Percentiles rank a stretch among this genome's conserved stretches.
phyloP scores from a whole-genome alignment of 2,797 vertebrate genomes.

The Diglossa cyanea region DNA sequence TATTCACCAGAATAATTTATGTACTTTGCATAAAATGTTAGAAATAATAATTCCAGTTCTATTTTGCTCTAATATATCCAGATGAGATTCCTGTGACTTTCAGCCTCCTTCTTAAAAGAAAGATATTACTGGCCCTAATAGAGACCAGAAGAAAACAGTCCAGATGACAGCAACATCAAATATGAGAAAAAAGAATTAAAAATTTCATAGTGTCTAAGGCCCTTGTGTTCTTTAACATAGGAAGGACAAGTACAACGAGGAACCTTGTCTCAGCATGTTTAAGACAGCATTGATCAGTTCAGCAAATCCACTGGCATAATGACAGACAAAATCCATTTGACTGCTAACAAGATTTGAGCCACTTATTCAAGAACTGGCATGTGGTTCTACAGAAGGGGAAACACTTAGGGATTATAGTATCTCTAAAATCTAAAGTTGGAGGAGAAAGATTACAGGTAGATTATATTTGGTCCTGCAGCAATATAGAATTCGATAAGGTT shows the following conservation, averaged over 20 bases:
- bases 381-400: not conserved
- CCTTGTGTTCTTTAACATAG: not conserved
- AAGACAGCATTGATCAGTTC: not conserved
- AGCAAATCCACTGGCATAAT: not conserved
- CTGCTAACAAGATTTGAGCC: not conserved
- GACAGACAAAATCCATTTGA: not conserved
- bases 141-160: not conserved
- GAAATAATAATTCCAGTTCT: not conserved
- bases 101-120: not conserved
- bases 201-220: not conserved
- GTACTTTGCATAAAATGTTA: not conserved
- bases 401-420: not conserved
- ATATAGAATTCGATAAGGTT: not conserved
- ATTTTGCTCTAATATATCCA: not conserved
- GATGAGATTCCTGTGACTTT: not conserved
- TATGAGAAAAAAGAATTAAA: not conserved
- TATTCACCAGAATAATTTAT: not conserved
- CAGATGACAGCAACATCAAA: not conserved
- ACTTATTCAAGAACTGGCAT: not conserved
- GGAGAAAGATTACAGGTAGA: not conserved
- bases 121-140: not conserved
- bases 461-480: not conserved
- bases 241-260: not conserved
- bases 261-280: not conserved
- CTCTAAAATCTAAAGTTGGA: not conserved